Percentiles rank a stretch among this genome's conserved stretches.
Conservation (phyloP, 2,797 vertebrate genomes). For the Dryobates pubescens region DNA sequence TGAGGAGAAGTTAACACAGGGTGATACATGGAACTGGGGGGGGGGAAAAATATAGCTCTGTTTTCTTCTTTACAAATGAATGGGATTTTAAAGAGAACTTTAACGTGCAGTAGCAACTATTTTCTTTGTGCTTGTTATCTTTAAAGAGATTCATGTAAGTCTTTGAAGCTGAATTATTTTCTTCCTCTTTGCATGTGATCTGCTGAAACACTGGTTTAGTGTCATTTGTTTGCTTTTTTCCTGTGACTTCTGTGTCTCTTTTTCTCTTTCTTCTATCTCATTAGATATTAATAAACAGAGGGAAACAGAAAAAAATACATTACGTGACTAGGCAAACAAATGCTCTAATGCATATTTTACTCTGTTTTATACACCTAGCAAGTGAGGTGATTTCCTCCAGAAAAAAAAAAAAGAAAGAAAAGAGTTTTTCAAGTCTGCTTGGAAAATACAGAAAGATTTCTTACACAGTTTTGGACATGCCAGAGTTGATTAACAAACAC, state of each 20-base stretch:
- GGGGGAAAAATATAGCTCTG: constrained; percentile 43
- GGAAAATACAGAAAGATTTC: constrained; percentile 23
- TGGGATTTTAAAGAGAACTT: constrained; percentile 25
- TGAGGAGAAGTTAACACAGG: constrained; percentile 64
- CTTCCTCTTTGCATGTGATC: background rate
- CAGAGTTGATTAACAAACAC: constrained; percentile 59
- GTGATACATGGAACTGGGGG: constrained; percentile 29
- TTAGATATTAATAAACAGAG: background rate
- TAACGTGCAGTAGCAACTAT: background rate
- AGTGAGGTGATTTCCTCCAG: background rate
- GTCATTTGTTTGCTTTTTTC: constrained; percentile 15
- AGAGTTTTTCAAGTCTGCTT: constrained; percentile 11
- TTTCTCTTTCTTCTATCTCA: background rate
- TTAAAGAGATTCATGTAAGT: background rate
- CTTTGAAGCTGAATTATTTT: background rate
- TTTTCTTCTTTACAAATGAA: constrained; percentile 46
- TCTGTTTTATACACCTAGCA: background rate
- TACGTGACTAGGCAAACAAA: background rate
- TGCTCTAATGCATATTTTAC: background rate
- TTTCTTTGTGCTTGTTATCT: constrained; percentile 21
- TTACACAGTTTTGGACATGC: constrained; percentile 33
- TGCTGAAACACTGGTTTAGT: background rate
- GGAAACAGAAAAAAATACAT: background rate
- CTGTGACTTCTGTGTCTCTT: background rate
- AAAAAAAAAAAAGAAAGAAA: background rate